Conservation (phyloP, 2,113 vertebrate species). For the Pogona vitticeps region DNA sequence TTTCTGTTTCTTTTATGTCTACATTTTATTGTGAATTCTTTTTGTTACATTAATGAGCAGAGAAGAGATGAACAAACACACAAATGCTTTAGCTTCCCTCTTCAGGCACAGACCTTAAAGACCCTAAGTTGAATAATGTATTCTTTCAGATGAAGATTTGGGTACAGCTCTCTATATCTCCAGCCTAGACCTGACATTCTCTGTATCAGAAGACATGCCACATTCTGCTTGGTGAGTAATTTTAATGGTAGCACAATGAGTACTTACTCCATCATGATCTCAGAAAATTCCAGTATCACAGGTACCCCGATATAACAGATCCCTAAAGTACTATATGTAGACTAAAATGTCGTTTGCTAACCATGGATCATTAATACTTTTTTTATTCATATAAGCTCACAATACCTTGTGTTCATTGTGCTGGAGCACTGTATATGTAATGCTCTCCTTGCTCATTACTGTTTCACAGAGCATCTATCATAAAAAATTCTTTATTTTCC, state of each 20-base stretch:
- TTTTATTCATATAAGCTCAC: slow-evolving; percentile 2
- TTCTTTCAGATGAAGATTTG: background rate
- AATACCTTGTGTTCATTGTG: background rate
- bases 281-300: background rate
- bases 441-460: slow-evolving; percentile 15
- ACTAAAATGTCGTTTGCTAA: background rate
- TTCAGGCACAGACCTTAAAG: background rate
- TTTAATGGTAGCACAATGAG: background rate
- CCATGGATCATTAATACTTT: background rate
- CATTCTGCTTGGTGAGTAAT: background rate
- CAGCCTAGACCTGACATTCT: background rate
- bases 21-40: no score
- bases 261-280: background rate
- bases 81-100: background rate
- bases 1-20: no score
- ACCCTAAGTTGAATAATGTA: background rate
- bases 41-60: no score
- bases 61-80: no score
- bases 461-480: slow-evolving; percentile 36
- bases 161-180: background rate
- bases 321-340: background rate
- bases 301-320: background rate
- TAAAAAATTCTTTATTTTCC: slow-evolving; percentile 37
- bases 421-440: slow-evolving; percentile 6
- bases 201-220: background rate